phyloP scores from a whole-genome alignment of 2,888 invertebrate genomes.

The Sinodicranocentrus sp. region DNA sequence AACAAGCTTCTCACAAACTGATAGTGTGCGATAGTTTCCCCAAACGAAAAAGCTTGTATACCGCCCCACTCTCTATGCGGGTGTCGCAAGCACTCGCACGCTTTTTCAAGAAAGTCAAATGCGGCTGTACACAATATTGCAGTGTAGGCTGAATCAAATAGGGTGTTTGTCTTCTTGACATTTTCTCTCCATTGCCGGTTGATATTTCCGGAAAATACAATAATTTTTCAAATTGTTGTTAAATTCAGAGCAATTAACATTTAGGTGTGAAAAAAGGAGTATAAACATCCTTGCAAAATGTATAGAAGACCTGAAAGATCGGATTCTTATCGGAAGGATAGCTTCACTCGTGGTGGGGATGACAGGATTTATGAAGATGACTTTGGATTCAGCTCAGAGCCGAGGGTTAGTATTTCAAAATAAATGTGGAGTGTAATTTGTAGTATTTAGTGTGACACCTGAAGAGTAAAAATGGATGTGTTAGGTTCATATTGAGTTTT shows the following conservation, averaged over 20 bases:
- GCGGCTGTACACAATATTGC: conserved; percentile 1
- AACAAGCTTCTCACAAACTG: background rate
- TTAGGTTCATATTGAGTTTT: no score
- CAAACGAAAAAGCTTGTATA: no score
- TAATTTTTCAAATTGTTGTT: background rate
- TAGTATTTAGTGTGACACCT: background rate
- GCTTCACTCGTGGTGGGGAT: conserved; percentile 64
- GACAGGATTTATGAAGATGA: conserved; percentile 75
- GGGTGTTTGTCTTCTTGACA: conserved; percentile 4
- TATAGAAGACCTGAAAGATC: conserved; percentile 52
- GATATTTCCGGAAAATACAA: conserved; percentile 18
- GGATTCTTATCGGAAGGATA: conserved; percentile 70
- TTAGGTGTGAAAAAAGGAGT: background rate
- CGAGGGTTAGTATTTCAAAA: conserved; percentile 43
- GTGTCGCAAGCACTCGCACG: conserved; percentile 11
- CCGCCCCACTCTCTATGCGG: background rate
- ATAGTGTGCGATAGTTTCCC: no score
- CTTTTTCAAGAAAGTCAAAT: conserved; percentile 23
- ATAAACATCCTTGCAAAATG: no score
- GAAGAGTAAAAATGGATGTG: no score
- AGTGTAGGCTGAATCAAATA: no score
- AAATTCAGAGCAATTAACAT: background rate
- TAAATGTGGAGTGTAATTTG: background rate
- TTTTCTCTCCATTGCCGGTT: background rate
- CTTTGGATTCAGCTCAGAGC: conserved; percentile 67